Percentiles rank a stretch among this genome's conserved stretches.
phyloP scores from a whole-genome alignment of 2,797 vertebrate species.

The Macrochelys suwanniensis region DNA sequence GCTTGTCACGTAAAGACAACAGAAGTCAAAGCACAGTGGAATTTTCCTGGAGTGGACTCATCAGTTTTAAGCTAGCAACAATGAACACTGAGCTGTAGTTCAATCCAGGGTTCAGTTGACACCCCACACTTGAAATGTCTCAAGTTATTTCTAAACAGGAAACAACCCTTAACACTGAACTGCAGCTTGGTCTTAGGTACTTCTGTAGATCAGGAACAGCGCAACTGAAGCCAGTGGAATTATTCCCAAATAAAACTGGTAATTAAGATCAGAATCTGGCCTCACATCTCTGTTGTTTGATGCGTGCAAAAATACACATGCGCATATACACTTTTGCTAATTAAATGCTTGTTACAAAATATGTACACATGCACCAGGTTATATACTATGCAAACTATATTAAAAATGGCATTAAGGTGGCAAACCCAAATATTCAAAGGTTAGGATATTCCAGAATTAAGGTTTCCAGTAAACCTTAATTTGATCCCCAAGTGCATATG shows the following conservation, averaged over 20 bases:
- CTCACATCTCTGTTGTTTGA: background rate
- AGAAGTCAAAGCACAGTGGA: conserved; percentile 42
- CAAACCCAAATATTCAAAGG: background rate
- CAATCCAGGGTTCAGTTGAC: background rate
- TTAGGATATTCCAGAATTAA: background rate
- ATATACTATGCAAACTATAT: background rate
- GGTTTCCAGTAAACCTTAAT: background rate
- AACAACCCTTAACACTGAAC: background rate
- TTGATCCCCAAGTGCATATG: background rate
- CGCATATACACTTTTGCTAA: background rate
- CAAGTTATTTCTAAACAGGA: background rate
- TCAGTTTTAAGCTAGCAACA: background rate
- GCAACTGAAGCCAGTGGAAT: background rate
- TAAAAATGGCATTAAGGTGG: background rate
- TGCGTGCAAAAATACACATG: background rate
- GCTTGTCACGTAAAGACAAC: conserved; percentile 40
- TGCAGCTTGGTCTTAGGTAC: background rate
- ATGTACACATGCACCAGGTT: background rate
- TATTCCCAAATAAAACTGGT: background rate
- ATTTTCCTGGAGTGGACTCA: background rate
- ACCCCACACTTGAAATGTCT: background rate
- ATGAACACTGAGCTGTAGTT: background rate
- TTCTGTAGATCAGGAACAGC: background rate
- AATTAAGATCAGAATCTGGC: background rate
- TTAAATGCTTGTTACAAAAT: background rate